Base-by-base conservation (phyloP, 2,113 vertebrate species). In the Tiliqua scincoides region DNA sequence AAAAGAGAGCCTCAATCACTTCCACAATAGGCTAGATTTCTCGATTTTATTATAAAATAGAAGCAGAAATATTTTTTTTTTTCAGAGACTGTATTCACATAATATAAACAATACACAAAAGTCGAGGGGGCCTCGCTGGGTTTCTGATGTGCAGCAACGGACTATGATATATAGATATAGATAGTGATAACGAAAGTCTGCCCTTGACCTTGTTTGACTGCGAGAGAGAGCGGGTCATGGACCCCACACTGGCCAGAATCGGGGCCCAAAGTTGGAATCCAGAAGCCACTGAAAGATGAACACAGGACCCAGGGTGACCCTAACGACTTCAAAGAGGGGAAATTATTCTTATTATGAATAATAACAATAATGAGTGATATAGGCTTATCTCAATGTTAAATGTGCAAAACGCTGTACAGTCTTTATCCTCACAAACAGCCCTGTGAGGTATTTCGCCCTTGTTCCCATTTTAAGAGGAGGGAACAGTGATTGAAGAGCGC, bases 41-140 rank as follows among this genome's bases (percentile, higher is more conserved):
- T 96, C 95, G 84, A 94, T 97, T 97, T 97, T 97, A 97, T 97
- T 97, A 97, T 97, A 97, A 97, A 97, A 97, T 97, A 97, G 96
- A 97, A 97, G 97, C 96, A 96, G 96, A 97, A 97, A 96, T 96
- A 96, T 96, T 95, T 86, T 96, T 92, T 93, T 94, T n/a, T n/a
- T n/a, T n/a, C n/a, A 93, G 96, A 95, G 92, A 96, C 96, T 93
- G 93, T 95, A 97, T 97, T 97, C 96, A 97, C 96, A 97, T 93
- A 95, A 96, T 96, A 96, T 95, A 96, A 95, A 96, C 94, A 95
- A 94, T 93, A 89, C 94, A 94, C 91, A 93, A 93, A 93, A 95
- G 87, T 85, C 68, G 91, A 91, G 85, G 93, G 93, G 70, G 59
- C 12, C 68, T 81, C 6, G 88, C 88, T 95, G 91, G 90, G 77